Percentiles rank a stretch among this genome's conserved stretches.
These are phyloP conservation scores for Hirudinaria manillensis DNA, from an alignment of 2,888 invertebrate genomes.

Conservation along the genomic window DNA sequence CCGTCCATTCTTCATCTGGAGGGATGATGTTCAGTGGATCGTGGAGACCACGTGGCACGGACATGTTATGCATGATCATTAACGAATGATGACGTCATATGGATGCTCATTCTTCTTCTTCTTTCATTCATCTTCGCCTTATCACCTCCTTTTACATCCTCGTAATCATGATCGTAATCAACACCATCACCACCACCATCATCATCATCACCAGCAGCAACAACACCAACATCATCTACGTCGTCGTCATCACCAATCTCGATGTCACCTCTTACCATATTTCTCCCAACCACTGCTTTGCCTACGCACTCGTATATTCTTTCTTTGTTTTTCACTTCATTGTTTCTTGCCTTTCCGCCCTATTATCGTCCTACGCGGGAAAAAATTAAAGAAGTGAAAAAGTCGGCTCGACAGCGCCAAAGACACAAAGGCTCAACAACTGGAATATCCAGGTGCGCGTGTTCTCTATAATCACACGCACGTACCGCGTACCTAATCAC, in stretches of 20 bases:
- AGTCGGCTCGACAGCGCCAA: too few relatives aligned
- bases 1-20: too few relatives aligned
- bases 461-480: too few relatives aligned
- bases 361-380: neutral
- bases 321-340: slow-evolving; percentile 1
- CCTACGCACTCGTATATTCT: neutral
- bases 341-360: too few relatives aligned
- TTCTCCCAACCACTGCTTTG: neutral
- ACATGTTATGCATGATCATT: too few relatives aligned
- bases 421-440: too few relatives aligned
- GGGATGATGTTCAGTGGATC: too few relatives aligned
- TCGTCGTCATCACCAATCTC: slow-evolving; percentile 1
- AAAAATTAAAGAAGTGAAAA: too few relatives aligned
- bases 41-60: too few relatives aligned
- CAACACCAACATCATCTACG: neutral
- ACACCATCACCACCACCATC: neutral
- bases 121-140: neutral
- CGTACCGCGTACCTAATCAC: too few relatives aligned
- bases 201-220: neutral
- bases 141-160: neutral
- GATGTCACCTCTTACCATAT: neutral
- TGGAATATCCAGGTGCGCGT: too few relatives aligned
- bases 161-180: slow-evolving; percentile 5
- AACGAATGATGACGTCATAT: too few relatives aligned
- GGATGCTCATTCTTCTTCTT: neutral